Base-by-base conservation (phyloP, 2,797 vertebrate species). In the Gymnoscopelus microlampas region DNA sequence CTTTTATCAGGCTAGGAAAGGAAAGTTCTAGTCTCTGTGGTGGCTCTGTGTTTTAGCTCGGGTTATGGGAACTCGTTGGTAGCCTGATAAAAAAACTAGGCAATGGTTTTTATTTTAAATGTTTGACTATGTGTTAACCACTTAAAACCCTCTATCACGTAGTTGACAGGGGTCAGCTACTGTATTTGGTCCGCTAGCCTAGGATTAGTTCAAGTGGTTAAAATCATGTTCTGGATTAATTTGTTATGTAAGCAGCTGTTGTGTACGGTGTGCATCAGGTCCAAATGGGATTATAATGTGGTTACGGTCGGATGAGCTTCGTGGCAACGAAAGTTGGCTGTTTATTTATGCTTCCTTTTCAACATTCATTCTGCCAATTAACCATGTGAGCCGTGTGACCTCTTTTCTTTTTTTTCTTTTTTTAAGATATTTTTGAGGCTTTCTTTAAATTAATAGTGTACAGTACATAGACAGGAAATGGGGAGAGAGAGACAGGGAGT, bases 241-340 rank as follows among this genome's bases (percentile, higher is more conserved):
- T 74, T 12, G 13, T 19, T 11, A 24, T 48, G 32, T 32, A n/a
- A 7, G 19, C 60, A 59, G 66, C 66, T 7, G 39, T 63, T 71
- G 77, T 73, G 70, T 67, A 70, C 26, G 26, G 26, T 29, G 26
- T 83, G 74, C 35, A 66, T 77, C 53, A 58, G 75, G 77, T 76
- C 81, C 53, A 14, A 29, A 58, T 39, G 57, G 54, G 79, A 80
- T 87, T 77, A 69, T 74, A 80, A 76, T 75, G 65, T 68, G 70
- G 72, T 84, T 68, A 63, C 55, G 58, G 54, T 61, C 9, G 39
- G 39, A 44, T 51, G 60, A 54, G 53, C 70, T 80, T 81, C 70
- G 60, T 69, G 76, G 66, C 12, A 53, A 69, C 23, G 47, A 13
- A 74, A 63, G 1, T 1, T 11, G 11, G 47, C 6, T 14, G 64